Conservation (phyloP, 2,888 invertebrate genomes). For the Pachliopta kotzebuea region DNA sequence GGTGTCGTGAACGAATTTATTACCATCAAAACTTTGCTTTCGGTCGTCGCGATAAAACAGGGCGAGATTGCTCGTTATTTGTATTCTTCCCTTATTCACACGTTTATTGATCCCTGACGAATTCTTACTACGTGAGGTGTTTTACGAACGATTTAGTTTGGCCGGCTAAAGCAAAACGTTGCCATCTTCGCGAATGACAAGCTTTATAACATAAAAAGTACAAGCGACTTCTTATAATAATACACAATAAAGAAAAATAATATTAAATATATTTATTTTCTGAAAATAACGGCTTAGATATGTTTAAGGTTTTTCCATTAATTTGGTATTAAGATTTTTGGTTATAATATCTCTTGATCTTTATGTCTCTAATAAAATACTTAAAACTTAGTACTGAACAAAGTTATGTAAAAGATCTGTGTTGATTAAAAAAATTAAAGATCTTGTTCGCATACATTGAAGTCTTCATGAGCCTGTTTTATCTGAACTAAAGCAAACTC, state of each 20-base stretch:
- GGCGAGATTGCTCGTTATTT: conserved; percentile 22
- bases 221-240: not conserved
- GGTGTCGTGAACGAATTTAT: conserved; percentile 21
- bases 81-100: conserved; percentile 28
- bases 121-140: conserved; percentile 22
- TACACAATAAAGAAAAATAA: not conserved
- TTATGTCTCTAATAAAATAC: no score
- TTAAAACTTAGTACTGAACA: no score
- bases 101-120: conserved; percentile 27
- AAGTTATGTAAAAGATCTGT: no score
- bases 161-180: not conserved
- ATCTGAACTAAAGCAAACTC: no score
- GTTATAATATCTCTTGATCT: no score
- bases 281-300: no score
- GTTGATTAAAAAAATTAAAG: no score
- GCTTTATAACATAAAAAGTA: not conserved
- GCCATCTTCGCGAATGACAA: conserved; percentile 1
- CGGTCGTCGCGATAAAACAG: conserved; percentile 16
- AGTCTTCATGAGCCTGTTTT: no score
- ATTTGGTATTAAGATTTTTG: no score
- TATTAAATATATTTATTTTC: not conserved
- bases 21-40: conserved; percentile 24
- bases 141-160: conserved; percentile 16
- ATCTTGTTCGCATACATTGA: no score
- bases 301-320: no score